A percentile compares a stretch with the other conserved stretches of the same genome.
phyloP scores from a whole-genome alignment of 2,888 invertebrate genomes.

The Lycocerus yunnanus region DNA sequence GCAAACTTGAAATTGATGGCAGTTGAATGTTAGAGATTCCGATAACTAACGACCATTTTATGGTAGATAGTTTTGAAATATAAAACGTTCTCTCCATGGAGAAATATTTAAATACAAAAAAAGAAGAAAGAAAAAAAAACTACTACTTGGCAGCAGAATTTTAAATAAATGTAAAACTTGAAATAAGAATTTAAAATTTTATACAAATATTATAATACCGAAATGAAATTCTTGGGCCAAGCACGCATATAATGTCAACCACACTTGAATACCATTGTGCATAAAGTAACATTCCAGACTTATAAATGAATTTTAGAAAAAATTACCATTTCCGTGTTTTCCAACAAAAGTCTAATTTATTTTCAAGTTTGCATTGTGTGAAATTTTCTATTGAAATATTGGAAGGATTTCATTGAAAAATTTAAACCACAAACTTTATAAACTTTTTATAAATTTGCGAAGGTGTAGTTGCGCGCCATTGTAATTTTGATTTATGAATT shows the following conservation, averaged over 20 bases:
- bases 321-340: neutral
- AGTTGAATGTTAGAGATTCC: slow-evolving; percentile 31
- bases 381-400: neutral
- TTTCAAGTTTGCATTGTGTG: neutral
- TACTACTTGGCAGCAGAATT: neutral
- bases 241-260: slow-evolving; percentile 14
- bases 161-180: neutral
- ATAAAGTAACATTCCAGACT: slow-evolving; percentile 19
- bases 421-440: neutral
- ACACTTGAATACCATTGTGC: slow-evolving; percentile 23
- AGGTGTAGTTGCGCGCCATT: neutral
- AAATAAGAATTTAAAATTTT: slow-evolving; percentile 1
- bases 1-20: slow-evolving; percentile 32
- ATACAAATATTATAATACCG: slow-evolving; percentile 17
- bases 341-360: neutral
- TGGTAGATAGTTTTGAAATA: slow-evolving; percentile 29
- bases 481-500: neutral
- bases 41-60: slow-evolving; percentile 31
- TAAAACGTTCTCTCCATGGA: slow-evolving; percentile 5
- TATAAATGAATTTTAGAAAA: neutral
- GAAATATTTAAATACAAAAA: slow-evolving; percentile 12
- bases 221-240: slow-evolving; percentile 34
- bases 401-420: neutral
- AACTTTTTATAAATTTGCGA: neutral
- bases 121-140: neutral